These are phyloP conservation scores for Chaetops frenatus DNA, from an alignment of 2,113 vertebrate genomes.

Conservation along the genomic window DNA sequence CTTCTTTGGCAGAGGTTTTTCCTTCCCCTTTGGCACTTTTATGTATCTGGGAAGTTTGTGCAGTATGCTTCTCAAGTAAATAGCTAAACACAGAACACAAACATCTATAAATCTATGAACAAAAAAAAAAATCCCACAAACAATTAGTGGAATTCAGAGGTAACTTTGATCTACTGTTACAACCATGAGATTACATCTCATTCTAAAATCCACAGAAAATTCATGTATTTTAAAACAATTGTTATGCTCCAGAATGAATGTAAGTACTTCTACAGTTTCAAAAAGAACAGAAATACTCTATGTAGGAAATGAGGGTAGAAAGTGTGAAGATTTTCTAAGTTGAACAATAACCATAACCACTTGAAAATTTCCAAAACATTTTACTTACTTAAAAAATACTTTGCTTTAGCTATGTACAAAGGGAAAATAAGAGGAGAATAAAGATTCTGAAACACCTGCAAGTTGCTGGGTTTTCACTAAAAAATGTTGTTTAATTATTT, in stretches of 20 bases:
- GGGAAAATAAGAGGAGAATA: not conserved
- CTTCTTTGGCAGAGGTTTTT: slow-evolving; percentile 68
- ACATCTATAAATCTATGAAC: not conserved
- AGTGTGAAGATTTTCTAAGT: not conserved
- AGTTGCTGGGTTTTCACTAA: not conserved
- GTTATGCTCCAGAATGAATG: not conserved
- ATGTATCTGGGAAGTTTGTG: slow-evolving; percentile 67
- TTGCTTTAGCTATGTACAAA: not conserved
- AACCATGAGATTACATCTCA: not conserved
- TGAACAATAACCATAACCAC: not conserved
- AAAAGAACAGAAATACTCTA: not conserved
- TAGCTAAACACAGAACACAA: slow-evolving; percentile 70
- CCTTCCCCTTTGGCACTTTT: not conserved
- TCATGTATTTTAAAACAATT: not conserved
- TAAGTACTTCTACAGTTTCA: not conserved
- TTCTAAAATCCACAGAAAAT: not conserved
- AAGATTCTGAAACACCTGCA: not conserved
- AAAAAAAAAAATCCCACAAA: not conserved
- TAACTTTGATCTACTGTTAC: not conserved
- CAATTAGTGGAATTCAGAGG: not conserved
- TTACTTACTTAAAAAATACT: not conserved
- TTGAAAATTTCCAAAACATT: not conserved
- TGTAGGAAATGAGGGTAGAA: not conserved
- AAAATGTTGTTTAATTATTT: not conserved
- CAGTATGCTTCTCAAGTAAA: slow-evolving; percentile 77